Percentiles rank a stretch among this genome's conserved stretches.
These are phyloP conservation scores for Papilio polyxenes DNA, from an alignment of 1,140 invertebrate species.

Conservation along the genomic window DNA sequence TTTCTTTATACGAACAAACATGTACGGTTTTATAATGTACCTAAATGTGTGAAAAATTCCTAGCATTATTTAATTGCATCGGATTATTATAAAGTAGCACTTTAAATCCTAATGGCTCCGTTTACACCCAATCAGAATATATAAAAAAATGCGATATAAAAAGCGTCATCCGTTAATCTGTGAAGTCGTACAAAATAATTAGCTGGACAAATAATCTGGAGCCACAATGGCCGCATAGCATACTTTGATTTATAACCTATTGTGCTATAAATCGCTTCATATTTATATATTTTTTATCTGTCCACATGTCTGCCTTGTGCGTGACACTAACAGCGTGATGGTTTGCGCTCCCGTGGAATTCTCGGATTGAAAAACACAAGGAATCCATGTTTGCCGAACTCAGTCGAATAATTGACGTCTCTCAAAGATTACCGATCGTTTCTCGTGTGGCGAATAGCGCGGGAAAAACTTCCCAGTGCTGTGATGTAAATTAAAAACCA, in stretches of 20 bases:
- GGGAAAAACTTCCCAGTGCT: neutral
- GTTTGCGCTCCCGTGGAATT: constrained; percentile 49
- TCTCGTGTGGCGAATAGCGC: constrained; percentile 1
- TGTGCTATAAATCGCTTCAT: constrained; percentile 39
- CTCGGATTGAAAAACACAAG: constrained; percentile 37
- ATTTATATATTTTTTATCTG: constrained; percentile 48
- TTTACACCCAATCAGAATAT: constrained; percentile 11
- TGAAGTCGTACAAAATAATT: constrained; percentile 30
- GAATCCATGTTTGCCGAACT: constrained; percentile 22
- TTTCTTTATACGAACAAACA: neutral
- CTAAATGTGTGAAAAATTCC: neutral
- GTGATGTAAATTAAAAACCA: constrained; percentile 15
- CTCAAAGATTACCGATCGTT: neutral
- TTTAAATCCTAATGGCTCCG: neutral
- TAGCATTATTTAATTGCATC: neutral
- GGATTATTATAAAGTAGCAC: neutral
- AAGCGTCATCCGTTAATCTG: constrained; percentile 22
- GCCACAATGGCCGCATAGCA: neutral
- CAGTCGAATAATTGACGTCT: constrained; percentile 23
- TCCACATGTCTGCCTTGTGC: constrained; percentile 45
- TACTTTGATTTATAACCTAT: constrained; percentile 21
- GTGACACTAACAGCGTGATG: constrained; percentile 51
- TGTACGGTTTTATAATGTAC: neutral
- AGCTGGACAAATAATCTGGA: constrained; percentile 21
- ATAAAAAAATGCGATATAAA: neutral